Conservation (phyloP, 2,113 vertebrate species). For the Mohoua ochrocephala region DNA sequence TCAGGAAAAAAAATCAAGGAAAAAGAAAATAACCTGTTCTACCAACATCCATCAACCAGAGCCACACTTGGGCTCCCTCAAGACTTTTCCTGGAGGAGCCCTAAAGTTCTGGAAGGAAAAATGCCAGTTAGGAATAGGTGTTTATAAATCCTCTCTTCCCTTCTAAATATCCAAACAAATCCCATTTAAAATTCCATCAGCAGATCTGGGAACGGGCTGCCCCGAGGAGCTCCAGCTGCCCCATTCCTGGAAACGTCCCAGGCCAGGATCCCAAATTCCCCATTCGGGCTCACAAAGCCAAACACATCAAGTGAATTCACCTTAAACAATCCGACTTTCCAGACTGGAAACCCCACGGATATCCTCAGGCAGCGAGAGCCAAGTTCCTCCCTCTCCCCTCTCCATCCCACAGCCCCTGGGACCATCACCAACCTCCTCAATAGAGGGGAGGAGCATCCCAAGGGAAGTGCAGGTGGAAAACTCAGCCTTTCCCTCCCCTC, state of each 20-base stretch:
- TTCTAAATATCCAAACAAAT: neutral
- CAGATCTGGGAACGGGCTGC: neutral
- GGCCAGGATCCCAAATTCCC: neutral
- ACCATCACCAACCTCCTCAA: neutral
- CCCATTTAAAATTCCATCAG: neutral
- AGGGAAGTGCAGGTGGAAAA: neutral
- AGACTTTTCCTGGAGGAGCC: neutral
- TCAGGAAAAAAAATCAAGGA: neutral
- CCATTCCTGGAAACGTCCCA: neutral
- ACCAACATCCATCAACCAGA: neutral
- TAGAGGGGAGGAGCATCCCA: neutral
- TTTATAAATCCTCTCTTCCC: neutral
- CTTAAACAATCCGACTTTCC: neutral
- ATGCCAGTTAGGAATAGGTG: neutral
- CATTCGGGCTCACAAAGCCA: neutral
- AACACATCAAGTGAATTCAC: neutral
- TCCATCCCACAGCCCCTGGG: neutral
- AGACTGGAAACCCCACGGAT: neutral
- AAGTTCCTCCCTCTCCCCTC: neutral
- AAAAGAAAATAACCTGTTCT: fast-evolving
- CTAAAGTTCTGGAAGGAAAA: neutral
- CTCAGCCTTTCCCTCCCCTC: neutral
- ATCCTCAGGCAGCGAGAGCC: fast-evolving
- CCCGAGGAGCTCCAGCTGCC: neutral
- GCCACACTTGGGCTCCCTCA: neutral